phyloP scores from a whole-genome alignment of 2,797 vertebrate genomes.

The Pantherophis vulpinus region DNA sequence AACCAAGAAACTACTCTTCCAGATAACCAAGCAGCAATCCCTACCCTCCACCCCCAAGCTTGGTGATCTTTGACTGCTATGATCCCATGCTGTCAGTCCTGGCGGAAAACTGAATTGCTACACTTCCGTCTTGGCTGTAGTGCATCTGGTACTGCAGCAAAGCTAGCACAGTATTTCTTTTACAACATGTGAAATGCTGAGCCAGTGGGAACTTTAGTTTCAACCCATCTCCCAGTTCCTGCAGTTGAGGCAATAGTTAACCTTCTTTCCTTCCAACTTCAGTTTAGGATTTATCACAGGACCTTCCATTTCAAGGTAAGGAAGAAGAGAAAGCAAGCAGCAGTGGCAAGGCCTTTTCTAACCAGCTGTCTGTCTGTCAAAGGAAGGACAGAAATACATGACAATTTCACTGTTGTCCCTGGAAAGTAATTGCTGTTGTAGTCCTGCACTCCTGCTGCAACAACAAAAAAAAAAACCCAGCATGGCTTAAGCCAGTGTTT shows the following conservation, averaged over 20 bases:
- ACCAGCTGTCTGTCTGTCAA: neutral
- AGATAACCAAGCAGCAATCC: neutral
- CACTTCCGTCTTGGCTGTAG: neutral
- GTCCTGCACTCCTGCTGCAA: neutral
- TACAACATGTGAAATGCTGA: neutral
- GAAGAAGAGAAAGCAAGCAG: neutral
- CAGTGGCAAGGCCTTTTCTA: neutral
- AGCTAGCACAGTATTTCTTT: neutral
- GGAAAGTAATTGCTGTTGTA: neutral
- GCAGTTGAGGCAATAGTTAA: neutral
- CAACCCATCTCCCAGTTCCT: neutral
- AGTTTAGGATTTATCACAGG: neutral
- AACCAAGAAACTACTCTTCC: neutral
- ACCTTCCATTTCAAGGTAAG: neutral
- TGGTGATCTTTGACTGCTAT: neutral
- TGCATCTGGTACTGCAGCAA: neutral
- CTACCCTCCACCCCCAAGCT: neutral
- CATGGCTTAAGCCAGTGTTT: neutral
- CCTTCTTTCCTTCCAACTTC: neutral
- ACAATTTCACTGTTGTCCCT: neutral
- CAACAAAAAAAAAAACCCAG: neutral
- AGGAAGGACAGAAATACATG: neutral
- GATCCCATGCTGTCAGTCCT: neutral
- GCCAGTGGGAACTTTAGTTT: neutral
- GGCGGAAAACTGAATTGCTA: neutral